Percentiles rank a stretch among this genome's conserved stretches.
These are phyloP conservation scores for Silvanus unidentatus DNA, from an alignment of 2,888 invertebrate genomes.

Conservation along the genomic window DNA sequence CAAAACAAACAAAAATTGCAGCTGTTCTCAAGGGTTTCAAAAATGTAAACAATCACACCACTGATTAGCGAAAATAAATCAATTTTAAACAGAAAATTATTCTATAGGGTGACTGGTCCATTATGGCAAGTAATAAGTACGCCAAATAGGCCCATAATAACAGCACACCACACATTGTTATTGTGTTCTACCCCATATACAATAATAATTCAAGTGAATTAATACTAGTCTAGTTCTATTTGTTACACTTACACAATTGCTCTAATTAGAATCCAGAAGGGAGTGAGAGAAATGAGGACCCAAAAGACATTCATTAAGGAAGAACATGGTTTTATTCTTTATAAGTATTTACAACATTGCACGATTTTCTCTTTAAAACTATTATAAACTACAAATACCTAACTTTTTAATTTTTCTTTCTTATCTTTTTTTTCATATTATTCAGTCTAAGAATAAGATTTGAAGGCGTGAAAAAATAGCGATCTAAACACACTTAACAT, in stretches of 20 bases:
- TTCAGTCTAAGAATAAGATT: slow-evolving; percentile 23
- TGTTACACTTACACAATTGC: slow-evolving; percentile 40
- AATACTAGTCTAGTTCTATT: slow-evolving; percentile 35
- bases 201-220: slow-evolving; percentile 32
- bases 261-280: slow-evolving; percentile 40
- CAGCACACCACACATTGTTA: not conserved
- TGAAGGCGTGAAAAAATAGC: slow-evolving; percentile 27
- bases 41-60: no score
- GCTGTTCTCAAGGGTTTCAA: no score
- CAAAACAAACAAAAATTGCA: no score
- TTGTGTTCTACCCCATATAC: not conserved
- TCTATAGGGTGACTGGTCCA: slow-evolving; percentile 5
- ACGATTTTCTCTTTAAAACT: slow-evolving; percentile 9
- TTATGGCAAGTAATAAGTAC: no score
- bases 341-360: slow-evolving; percentile 22
- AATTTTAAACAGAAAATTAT: no score
- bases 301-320: slow-evolving; percentile 7
- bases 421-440: no score
- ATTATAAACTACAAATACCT: no score
- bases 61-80: no score
- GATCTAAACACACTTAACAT: no score
- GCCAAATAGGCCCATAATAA: slow-evolving; percentile 35
- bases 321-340: slow-evolving; percentile 19
- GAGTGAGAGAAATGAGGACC: slow-evolving; percentile 1
- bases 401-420: no score